phyloP scores from a whole-genome alignment of 1,140 invertebrate genomes.

The Bombus cullumanus region DNA sequence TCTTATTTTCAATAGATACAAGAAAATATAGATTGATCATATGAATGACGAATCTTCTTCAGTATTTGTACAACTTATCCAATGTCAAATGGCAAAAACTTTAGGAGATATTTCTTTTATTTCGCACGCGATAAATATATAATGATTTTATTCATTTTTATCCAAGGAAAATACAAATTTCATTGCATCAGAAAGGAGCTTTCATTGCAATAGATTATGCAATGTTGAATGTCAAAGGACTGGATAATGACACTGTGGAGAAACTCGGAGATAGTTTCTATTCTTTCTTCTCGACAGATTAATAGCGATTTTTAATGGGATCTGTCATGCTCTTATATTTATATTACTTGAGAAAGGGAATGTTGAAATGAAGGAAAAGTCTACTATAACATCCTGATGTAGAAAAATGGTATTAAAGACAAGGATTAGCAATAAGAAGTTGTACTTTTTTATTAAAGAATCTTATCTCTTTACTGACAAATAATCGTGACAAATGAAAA shows the following conservation, averaged over 20 bases:
- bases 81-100: not conserved
- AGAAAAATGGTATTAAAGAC: not conserved
- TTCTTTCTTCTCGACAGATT: not conserved
- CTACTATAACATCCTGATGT: not conserved
- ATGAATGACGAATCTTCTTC: not conserved
- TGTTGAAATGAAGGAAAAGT: not conserved
- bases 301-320: constrained; percentile 17
- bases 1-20: not conserved
- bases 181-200: not conserved
- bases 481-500: not conserved
- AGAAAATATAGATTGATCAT: no score
- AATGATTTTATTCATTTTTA: not conserved
- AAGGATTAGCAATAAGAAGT: not conserved
- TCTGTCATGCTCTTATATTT: constrained; percentile 13
- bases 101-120: not conserved
- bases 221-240: not conserved
- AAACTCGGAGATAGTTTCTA: not conserved
- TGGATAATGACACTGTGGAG: not conserved
- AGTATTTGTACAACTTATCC: no score
- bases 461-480: no score
- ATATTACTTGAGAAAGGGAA: not conserved
- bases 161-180: not conserved
- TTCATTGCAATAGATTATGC: not conserved
- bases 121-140: not conserved
- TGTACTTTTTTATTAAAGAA: not conserved